phyloP scores from a whole-genome alignment of 1,140 invertebrate species.

The Drosophila repleta region DNA sequence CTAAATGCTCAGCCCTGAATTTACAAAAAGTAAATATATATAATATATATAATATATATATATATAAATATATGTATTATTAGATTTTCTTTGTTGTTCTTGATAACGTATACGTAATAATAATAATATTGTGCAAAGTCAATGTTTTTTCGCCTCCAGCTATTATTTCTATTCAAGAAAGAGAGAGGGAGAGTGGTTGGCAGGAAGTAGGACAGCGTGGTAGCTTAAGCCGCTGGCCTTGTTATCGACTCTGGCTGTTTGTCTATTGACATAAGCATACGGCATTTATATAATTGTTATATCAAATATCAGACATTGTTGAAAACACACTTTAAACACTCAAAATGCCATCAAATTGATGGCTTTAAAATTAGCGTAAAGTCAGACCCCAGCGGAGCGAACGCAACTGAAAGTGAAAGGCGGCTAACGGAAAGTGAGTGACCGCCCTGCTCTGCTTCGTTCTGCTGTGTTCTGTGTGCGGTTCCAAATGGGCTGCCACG shows the following conservation, averaged over 20 bases:
- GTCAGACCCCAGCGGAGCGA: slow-evolving; percentile 1
- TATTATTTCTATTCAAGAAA: slow-evolving; percentile 34
- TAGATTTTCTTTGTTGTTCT: slow-evolving; percentile 33
- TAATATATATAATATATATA: background rate
- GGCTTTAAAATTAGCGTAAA: slow-evolving; percentile 73
- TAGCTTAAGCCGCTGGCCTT: slow-evolving; percentile 32
- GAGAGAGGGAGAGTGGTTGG: background rate
- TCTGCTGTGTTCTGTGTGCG: slow-evolving; percentile 10
- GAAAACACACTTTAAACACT: slow-evolving; percentile 66
- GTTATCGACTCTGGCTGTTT: slow-evolving; percentile 51
- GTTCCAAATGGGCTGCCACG: slow-evolving; percentile 13
- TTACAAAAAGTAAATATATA: background rate
- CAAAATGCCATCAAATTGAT: slow-evolving; percentile 70
- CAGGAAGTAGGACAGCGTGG: too few relatives aligned
- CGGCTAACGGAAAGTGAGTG: background rate
- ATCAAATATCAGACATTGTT: slow-evolving; percentile 67
- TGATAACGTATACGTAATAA: slow-evolving; percentile 58
- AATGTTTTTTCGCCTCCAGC: slow-evolving; percentile 47
- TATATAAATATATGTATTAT: background rate
- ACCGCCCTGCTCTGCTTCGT: background rate
- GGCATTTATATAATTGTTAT: slow-evolving; percentile 77
- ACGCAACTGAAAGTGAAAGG: slow-evolving; percentile 16
- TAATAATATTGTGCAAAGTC: slow-evolving; percentile 51
- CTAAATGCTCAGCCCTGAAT: background rate
- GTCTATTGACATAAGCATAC: slow-evolving; percentile 65